Evolutionary conservation across 2,888 invertebrate species (phyloP).

Genomic region (Clusia tigrina): DNA sequence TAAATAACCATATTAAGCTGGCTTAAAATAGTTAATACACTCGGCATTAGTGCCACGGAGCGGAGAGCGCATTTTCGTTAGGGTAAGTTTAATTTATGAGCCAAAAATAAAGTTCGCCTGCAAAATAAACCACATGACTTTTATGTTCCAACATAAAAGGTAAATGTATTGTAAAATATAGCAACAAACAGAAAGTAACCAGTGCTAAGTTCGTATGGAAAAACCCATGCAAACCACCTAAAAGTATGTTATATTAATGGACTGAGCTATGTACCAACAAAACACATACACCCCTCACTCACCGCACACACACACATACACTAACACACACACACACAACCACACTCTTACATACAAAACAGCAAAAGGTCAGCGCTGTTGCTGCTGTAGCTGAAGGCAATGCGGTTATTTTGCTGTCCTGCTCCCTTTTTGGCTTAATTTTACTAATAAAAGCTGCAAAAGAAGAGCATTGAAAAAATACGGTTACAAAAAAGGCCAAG

Average conservation of each 20-base stretch:
- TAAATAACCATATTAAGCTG: background rate
- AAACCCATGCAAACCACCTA: slow-evolving; percentile 2
- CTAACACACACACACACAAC: too few species aligned
- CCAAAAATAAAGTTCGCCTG: slow-evolving; percentile 6
- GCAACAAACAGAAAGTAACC: background rate
- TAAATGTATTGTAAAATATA: slow-evolving; percentile 15
- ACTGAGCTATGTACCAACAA: too few species aligned
- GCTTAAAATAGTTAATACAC: slow-evolving; percentile 16
- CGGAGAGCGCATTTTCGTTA: background rate
- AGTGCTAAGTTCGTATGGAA: background rate
- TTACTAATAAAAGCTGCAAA: too few species aligned
- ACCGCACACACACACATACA: too few species aligned
- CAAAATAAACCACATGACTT: slow-evolving; percentile 18
- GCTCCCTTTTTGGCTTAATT: too few species aligned
- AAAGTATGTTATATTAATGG: slow-evolving; percentile 2
- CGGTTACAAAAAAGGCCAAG: too few species aligned
- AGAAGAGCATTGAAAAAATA: too few species aligned
- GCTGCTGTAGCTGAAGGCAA: background rate
- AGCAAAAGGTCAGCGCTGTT: background rate
- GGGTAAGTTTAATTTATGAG: slow-evolving; percentile 7
- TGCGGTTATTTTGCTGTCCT: too few species aligned
- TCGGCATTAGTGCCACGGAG: background rate
- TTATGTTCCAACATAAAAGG: slow-evolving; percentile 15
- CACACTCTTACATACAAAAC: too few species aligned
- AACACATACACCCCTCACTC: too few species aligned